These are phyloP conservation scores for Corythoichthys intestinalis DNA, from an alignment of 2,113 vertebrate genomes.

Conservation along the genomic window DNA sequence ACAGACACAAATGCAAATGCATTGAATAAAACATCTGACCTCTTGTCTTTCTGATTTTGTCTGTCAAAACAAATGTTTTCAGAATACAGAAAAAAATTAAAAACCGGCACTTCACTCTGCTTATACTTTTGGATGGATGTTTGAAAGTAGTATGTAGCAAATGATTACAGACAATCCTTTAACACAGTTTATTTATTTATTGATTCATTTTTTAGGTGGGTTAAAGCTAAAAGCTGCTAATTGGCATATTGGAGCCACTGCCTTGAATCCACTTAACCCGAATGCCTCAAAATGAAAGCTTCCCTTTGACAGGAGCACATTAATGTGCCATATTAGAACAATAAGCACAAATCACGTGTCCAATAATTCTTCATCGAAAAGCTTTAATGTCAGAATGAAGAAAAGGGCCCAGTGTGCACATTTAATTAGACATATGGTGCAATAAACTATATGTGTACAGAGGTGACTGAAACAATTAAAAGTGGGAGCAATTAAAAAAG, in stretches of 20 bases:
- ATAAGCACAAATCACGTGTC: conserved; percentile 19
- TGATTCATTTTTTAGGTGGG: neutral
- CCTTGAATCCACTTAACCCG: conserved; percentile 1
- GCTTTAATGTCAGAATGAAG: conserved; percentile 17
- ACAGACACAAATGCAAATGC: too few species aligned
- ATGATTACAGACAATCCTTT: neutral
- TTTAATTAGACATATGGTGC: conserved; percentile 40
- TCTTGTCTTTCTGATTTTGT: too few species aligned
- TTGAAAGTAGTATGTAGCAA: too few species aligned
- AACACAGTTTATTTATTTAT: neutral
- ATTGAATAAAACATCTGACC: too few species aligned
- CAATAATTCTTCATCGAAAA: conserved; percentile 7
- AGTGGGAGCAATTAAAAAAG: conserved; percentile 44
- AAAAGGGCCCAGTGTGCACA: conserved; percentile 5
- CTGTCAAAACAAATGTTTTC: neutral
- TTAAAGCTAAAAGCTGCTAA: neutral
- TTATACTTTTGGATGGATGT: neutral
- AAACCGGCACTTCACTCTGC: neutral
- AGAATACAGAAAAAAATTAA: neutral
- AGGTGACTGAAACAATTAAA: conserved; percentile 57
- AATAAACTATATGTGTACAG: conserved; percentile 37
- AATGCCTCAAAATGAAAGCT: neutral
- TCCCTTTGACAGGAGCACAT: neutral
- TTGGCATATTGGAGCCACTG: neutral
- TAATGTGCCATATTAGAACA: conserved; percentile 6